A percentile compares a stretch with the other conserved stretches of the same genome.
These are phyloP conservation scores for Dasypogon diadema DNA, from an alignment of 2,888 invertebrate species.

Conservation along the genomic window DNA sequence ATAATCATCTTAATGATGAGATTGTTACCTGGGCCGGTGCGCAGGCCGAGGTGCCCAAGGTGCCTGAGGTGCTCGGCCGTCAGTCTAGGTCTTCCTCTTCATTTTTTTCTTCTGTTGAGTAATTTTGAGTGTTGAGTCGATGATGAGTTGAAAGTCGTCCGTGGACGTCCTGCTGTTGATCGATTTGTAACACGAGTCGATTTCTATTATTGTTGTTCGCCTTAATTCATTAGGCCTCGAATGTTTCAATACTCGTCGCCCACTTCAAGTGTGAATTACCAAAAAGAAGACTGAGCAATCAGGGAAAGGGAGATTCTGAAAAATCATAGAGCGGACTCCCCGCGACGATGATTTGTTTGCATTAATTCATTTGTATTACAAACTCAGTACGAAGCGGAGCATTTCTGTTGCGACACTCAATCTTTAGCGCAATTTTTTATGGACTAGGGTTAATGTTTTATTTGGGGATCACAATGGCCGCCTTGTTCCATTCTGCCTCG, in stretches of 20 bases:
- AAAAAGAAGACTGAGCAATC: neutral
- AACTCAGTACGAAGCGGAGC: conserved; percentile 1
- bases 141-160: conserved; percentile 49
- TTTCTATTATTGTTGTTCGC: conserved; percentile 40
- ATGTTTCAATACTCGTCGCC: conserved; percentile 16
- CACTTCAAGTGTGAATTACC: conserved; percentile 17
- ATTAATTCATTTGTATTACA: conserved; percentile 19
- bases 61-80: conserved; percentile 5
- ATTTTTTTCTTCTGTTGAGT: conserved; percentile 2
- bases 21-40: conserved; percentile 29
- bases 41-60: neutral
- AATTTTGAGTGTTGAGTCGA: conserved; percentile 45
- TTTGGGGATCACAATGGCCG: conserved; percentile 23
- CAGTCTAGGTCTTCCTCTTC: conserved; percentile 15
- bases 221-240: conserved; percentile 15
- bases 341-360: conserved; percentile 23
- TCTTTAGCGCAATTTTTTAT: neutral
- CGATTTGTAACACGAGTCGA: conserved; percentile 54
- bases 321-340: conserved; percentile 10
- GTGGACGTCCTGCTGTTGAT: conserved; percentile 54
- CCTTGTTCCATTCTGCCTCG: neutral
- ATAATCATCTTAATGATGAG: conserved; percentile 53
- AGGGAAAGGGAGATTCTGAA: neutral
- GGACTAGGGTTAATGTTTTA: neutral
- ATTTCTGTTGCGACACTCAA: conserved; percentile 11